Evolutionary conservation across 1,140 invertebrate genomes (phyloP), one percentile per base, ranked within the genome.

Genomic region (Papilio dardanus): DNA sequence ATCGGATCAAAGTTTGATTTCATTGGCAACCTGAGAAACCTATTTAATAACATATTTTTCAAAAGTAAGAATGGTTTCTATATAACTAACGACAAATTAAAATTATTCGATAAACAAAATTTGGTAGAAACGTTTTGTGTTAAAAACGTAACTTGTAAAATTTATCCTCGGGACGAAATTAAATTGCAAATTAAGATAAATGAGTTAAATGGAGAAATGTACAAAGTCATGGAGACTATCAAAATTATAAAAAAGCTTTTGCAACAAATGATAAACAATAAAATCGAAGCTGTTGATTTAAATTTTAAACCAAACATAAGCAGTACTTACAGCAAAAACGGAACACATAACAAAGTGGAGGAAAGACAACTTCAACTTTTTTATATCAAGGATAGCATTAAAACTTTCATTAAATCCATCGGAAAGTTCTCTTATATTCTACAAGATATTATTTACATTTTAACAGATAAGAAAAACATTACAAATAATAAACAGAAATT

Each of bases 161-260:
- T 82, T 8, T 77, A 80, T 8, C 35, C 50, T 6, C 83, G 71
- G 14, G 76, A 85, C 31, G 86, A 79, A 74, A 21, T 21, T 19
- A 62, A 75, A n/a, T 76, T 91, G 31, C 77, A 79, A 31, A 62
- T 66, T 3, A 90, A 88, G 77, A 68, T 92, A 35, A 71, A 81
- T 28, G 71, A 87, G 5, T 77, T 92, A 37, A 83, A 79, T 73
- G 28, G 19, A 7, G 89, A 91, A 85, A 86, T 84, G 42, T 66
- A 77, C 10, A 84, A 80, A 40, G 84, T 89, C 31, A 69, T 92
- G 16, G 84, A 83, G 77, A 84, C 75, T 31, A 78, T 91, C 10
- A 84, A 80, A 67, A 86, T 85, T 21, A 88, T 91, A 14, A 92
- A 88, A 79, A 85, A 85, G 7, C 79, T 90, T 68, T 73, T 92